Evolutionary conservation across 1,140 invertebrate species (phyloP).

Genomic region (Lysiphlebus fabarum): DNA sequence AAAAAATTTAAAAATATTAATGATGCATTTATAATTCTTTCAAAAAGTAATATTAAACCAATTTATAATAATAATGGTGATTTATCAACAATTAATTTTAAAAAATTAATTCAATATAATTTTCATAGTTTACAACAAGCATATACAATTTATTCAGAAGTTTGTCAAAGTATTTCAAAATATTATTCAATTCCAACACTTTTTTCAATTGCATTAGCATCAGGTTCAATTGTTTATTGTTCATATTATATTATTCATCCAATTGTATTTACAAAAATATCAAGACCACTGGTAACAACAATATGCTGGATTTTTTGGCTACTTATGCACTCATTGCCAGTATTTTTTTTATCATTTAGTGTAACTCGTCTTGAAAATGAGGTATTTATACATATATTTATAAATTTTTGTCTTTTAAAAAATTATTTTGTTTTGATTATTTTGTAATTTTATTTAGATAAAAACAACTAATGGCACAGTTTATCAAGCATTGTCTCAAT

Average conservation of each 20-base stretch:
- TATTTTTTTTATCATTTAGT: not conserved
- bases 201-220: not conserved
- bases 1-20: not conserved
- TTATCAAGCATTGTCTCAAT: no score
- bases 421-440: no score
- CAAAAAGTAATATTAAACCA: no score
- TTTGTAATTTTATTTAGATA: no score
- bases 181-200: conserved; percentile 1
- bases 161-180: not conserved
- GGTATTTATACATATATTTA: not conserved
- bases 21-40: not conserved
- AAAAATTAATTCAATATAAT: not conserved
- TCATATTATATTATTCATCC: conserved; percentile 3
- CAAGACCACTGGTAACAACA: not conserved
- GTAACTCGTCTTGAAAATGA: not conserved
- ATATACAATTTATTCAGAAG: not conserved
- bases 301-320: not conserved
- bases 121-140: not conserved
- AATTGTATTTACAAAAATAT: not conserved
- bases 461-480: no score
- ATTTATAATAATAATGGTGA: no score
- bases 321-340: not conserved
- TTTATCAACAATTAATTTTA: not conserved
- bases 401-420: no score
- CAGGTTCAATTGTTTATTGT: conserved; percentile 1